Evolutionary conservation across 2,888 invertebrate species (phyloP).

Genomic region (Sarcophaga variegata): DNA sequence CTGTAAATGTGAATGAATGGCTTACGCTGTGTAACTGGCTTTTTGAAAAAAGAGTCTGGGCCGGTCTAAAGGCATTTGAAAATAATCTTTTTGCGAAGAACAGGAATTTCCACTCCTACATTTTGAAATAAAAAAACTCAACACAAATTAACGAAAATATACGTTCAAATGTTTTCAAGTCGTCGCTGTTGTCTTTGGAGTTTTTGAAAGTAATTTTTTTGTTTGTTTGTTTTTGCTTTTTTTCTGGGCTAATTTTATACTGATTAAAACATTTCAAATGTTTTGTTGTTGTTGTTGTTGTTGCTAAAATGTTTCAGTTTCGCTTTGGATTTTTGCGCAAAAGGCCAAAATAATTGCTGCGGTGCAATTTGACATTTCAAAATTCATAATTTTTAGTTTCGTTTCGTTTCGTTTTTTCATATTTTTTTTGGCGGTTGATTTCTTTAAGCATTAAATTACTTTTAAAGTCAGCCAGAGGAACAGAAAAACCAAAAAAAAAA

Average conservation of each 20-base stretch:
- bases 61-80: constrained; percentile 49
- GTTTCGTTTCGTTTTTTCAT: background rate
- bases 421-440: background rate
- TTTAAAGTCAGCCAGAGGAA: background rate
- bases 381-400: constrained; percentile 20
- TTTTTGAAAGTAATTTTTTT: constrained; percentile 63
- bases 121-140: constrained; percentile 41
- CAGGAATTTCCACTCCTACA: constrained; percentile 81
- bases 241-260: constrained; percentile 38
- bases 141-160: constrained; percentile 19
- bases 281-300: constrained; percentile 2
- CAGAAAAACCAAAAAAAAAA: background rate
- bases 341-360: constrained; percentile 49
- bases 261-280: constrained; percentile 50
- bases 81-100: constrained; percentile 71
- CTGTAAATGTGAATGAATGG: constrained; percentile 40
- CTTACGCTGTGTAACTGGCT: background rate
- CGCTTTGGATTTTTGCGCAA: constrained; percentile 1
- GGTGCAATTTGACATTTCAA: constrained; percentile 59
- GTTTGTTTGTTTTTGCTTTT: background rate
- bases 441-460: background rate
- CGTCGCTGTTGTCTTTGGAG: constrained; percentile 22
- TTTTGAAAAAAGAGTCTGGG: background rate
- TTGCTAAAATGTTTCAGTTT: background rate
- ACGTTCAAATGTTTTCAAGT: constrained; percentile 54